phyloP scores from a whole-genome alignment of 2,888 invertebrate species.

The Tetranychus piercei region DNA sequence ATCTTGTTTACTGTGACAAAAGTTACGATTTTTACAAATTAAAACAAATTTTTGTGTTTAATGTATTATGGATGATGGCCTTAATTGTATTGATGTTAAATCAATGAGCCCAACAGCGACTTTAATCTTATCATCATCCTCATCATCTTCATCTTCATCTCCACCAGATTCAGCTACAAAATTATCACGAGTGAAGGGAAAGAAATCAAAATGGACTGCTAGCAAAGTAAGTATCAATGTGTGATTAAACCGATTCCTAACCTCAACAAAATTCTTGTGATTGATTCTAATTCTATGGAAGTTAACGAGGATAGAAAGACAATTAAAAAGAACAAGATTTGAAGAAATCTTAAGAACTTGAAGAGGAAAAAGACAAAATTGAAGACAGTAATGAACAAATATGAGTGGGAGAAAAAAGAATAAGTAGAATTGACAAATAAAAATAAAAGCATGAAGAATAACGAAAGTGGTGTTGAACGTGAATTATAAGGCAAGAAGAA shows the following conservation, averaged over 20 bases:
- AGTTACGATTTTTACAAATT: background rate
- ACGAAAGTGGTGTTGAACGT: too few relatives aligned
- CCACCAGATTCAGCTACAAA: background rate
- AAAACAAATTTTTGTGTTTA: background rate
- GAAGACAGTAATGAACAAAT: background rate
- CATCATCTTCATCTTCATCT: background rate
- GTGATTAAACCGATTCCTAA: background rate
- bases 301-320: background rate
- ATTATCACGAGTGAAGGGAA: background rate
- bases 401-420: background rate
- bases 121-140: background rate
- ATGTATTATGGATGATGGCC: background rate
- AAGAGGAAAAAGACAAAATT: background rate
- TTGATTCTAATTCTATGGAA: background rate
- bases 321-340: background rate
- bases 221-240: background rate
- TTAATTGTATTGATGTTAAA: background rate
- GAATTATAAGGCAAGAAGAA: too few relatives aligned
- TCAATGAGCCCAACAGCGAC: background rate
- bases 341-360: background rate
- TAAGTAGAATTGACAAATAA: too few relatives aligned
- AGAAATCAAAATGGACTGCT: background rate
- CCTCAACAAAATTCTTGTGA: background rate
- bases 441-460: too few relatives aligned
- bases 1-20: background rate